Evolutionary conservation across 2,797 vertebrate species (phyloP).

Genomic region (Anniella stebbinsi): DNA sequence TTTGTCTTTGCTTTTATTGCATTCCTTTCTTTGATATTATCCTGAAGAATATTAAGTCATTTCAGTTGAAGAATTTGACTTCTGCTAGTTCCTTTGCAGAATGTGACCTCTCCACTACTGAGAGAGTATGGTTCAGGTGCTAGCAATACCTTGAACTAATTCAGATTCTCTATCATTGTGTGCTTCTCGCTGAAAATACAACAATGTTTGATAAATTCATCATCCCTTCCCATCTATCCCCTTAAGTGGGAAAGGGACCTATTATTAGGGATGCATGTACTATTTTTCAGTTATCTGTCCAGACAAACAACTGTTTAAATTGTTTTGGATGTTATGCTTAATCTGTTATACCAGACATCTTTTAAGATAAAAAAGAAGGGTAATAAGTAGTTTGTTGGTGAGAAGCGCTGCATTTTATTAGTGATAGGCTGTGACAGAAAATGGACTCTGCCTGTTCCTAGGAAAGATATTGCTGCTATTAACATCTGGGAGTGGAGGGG

Average conservation of each 20-base stretch:
- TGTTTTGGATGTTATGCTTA: neutral
- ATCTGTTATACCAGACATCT: neutral
- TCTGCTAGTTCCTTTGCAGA: neutral
- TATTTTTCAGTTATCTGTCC: neutral
- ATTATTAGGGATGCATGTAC: neutral
- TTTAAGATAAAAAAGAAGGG: neutral
- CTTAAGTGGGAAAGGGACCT: neutral
- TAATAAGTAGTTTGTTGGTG: neutral
- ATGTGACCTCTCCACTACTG: neutral
- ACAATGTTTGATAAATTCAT: neutral
- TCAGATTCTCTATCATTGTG: neutral
- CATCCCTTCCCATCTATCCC: neutral
- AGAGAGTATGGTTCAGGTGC: conserved; percentile 27
- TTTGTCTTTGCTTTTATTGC: neutral
- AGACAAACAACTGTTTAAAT: neutral
- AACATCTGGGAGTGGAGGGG: neutral
- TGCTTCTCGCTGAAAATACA: neutral
- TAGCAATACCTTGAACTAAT: conserved; percentile 14
- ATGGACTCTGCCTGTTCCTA: neutral
- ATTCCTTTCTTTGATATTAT: neutral
- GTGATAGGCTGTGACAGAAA: neutral
- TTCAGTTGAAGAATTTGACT: conserved; percentile 2
- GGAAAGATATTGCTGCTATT: neutral
- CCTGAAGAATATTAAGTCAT: neutral
- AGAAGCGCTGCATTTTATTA: neutral